Evolutionary conservation across 2,797 vertebrate genomes (phyloP).

Genomic region (Acipenser oxyrinchus): DNA sequence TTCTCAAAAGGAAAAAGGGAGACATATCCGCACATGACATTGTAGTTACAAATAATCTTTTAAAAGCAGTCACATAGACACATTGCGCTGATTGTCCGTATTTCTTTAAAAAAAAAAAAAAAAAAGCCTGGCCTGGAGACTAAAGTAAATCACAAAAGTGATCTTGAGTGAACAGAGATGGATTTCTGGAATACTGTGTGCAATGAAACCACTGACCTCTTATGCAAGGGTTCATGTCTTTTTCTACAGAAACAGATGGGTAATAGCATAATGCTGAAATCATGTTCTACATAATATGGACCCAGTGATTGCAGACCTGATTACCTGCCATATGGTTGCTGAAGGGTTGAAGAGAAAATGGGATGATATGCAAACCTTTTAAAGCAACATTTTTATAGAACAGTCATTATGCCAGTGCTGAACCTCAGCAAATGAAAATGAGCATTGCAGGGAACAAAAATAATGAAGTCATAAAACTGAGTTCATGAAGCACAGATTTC

Average conservation of each 20-base stretch:
- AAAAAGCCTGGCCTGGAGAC: constrained; percentile 47
- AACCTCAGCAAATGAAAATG: constrained; percentile 84
- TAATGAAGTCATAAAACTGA: constrained; percentile 85
- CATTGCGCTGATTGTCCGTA: constrained; percentile 56
- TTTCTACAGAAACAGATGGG: constrained; percentile 93
- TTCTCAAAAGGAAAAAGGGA: no score
- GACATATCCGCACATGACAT: no score
- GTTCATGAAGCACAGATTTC: constrained; percentile 57
- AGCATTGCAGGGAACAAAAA: constrained; percentile 82
- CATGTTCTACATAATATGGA: constrained; percentile 96
- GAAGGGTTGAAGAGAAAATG: constrained; percentile 95
- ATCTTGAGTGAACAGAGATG: constrained; percentile 73
- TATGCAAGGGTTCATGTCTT: constrained; percentile 78
- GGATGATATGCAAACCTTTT: constrained; percentile 92
- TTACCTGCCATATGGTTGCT: constrained; percentile 99
- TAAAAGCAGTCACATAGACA: constrained; percentile 38
- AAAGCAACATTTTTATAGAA: constrained; percentile 95
- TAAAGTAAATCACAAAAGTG: constrained; percentile 68
- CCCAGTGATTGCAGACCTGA: constrained; percentile 98
- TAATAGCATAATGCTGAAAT: constrained; percentile 98
- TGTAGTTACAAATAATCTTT: no score
- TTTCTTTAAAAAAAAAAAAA: constrained; percentile 27
- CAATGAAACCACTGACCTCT: constrained; percentile 82
- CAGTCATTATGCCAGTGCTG: constrained; percentile 82
- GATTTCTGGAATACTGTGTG: constrained; percentile 75